Conservation (phyloP, 2,888 invertebrate genomes). For the Melikaiella ostensackeni region DNA sequence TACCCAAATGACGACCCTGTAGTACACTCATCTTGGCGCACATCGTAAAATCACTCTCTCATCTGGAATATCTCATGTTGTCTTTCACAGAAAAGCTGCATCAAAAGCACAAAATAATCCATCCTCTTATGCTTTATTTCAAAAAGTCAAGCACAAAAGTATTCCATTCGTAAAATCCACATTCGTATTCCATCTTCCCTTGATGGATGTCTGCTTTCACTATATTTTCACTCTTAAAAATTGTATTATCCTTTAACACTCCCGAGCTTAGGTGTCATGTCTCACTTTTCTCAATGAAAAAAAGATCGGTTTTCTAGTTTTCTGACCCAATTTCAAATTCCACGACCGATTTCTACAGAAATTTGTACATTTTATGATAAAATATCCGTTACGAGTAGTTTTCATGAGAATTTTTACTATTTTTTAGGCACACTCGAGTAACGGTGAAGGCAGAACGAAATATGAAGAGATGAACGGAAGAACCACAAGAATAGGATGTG, state of each 20-base stretch:
- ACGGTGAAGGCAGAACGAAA: constrained; percentile 49
- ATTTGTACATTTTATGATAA: too few species aligned
- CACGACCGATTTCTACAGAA: neutral
- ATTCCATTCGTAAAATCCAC: constrained; percentile 30
- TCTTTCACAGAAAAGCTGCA: constrained; percentile 29
- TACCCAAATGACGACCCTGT: constrained; percentile 76
- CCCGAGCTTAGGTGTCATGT: neutral
- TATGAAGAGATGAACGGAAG: constrained; percentile 49
- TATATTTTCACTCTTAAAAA: constrained; percentile 9
- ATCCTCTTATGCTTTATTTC: constrained; percentile 8
- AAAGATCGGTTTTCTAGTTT: neutral
- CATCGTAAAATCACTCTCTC: constrained; percentile 62
- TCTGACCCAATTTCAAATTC: neutral
- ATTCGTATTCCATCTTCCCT: constrained; percentile 16
- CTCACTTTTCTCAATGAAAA: neutral
- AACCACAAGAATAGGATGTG: constrained; percentile 59
- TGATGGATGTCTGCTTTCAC: neutral
- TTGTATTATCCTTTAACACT: neutral
- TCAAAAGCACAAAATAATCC: constrained; percentile 41
- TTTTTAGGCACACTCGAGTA: neutral
- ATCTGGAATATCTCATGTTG: constrained; percentile 45
- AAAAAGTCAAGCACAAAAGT: constrained; percentile 33
- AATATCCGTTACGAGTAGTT: too few species aligned
- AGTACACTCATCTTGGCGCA: constrained; percentile 76
- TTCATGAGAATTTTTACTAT: neutral